phyloP scores from a whole-genome alignment of 2,113 vertebrate genomes.

The Phyllostomus hastatus region DNA sequence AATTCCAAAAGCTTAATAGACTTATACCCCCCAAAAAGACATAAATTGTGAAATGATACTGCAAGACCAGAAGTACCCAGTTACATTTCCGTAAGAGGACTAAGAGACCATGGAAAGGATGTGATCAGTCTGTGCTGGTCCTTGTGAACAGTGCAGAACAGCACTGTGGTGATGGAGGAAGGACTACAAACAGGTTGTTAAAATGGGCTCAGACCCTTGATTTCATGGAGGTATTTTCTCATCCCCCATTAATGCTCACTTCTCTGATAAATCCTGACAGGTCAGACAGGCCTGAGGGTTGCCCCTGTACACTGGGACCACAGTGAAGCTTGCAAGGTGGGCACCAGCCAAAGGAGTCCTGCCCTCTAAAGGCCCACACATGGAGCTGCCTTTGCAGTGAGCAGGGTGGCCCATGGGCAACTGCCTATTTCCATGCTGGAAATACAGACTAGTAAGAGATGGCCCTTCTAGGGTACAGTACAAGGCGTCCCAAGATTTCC shows the following conservation, averaged over 20 bases:
- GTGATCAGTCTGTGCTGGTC: too few relatives aligned
- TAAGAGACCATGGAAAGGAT: background rate
- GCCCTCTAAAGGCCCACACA: background rate
- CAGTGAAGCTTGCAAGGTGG: background rate
- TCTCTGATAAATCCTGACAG: background rate
- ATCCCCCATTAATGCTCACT: background rate
- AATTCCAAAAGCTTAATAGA: background rate
- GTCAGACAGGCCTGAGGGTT: background rate
- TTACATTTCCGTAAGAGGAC: background rate
- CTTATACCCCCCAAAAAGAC: background rate
- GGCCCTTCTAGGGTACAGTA: rapidly evolving
- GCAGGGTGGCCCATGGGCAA: background rate
- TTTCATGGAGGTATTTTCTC: background rate
- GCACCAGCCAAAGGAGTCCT: too few relatives aligned
- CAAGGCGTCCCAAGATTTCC: background rate
- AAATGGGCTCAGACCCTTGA: background rate
- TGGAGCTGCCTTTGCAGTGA: background rate
- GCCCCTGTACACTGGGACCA: background rate
- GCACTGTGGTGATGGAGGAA: background rate
- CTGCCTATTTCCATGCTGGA: background rate
- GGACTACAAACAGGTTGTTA: background rate
- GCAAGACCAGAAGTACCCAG: background rate
- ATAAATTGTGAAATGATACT: background rate
- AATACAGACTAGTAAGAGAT: background rate
- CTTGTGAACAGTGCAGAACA: background rate